Evolutionary conservation across 2,888 invertebrate genomes (phyloP).

Genomic region (Drosophila atripex): DNA sequence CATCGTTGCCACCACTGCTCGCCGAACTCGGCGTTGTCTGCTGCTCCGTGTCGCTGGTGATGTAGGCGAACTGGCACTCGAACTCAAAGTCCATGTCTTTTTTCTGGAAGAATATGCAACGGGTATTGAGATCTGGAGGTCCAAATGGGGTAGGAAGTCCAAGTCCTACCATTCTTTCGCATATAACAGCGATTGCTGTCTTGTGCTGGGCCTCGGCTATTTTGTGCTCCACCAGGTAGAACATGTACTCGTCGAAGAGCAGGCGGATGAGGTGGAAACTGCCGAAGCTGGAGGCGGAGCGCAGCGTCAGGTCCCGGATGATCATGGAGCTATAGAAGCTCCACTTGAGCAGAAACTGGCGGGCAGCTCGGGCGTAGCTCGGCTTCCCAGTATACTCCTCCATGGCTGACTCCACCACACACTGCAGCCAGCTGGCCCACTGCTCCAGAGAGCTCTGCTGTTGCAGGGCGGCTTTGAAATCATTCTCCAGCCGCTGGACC

Average conservation of each 20-base stretch:
- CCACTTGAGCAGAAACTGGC: slow-evolving; percentile 98
- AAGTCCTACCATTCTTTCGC: slow-evolving; percentile 83
- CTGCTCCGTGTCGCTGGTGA: slow-evolving; percentile 70
- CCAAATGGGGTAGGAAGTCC: neutral
- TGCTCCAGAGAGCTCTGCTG: slow-evolving; percentile 97
- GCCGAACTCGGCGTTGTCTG: slow-evolving; percentile 50
- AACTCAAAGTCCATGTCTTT: slow-evolving; percentile 82
- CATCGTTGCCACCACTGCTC: slow-evolving; percentile 18
- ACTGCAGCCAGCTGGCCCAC: slow-evolving; percentile 99
- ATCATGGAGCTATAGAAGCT: slow-evolving; percentile 99
- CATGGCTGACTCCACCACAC: slow-evolving; percentile 94
- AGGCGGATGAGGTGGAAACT: slow-evolving; percentile 99
- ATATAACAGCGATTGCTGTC: slow-evolving; percentile 97
- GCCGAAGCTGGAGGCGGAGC: slow-evolving; percentile 99
- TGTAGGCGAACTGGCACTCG: slow-evolving; percentile 82
- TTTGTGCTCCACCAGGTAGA: slow-evolving; percentile 98
- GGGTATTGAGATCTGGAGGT: neutral
- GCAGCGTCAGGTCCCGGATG: slow-evolving; percentile 96
- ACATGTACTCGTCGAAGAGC: slow-evolving; percentile 99
- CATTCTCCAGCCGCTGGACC: slow-evolving; percentile 93
- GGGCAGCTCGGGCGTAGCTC: slow-evolving; percentile 92
- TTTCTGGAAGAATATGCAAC: slow-evolving; percentile 60
- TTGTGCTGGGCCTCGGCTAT: slow-evolving; percentile 95
- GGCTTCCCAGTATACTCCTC: slow-evolving; percentile 93
- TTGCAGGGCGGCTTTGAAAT: slow-evolving; percentile 95